Percentiles rank a stretch among this genome's conserved stretches.
Conservation (phyloP, 2,797 vertebrate species). For the Esox masquinongy region DNA sequence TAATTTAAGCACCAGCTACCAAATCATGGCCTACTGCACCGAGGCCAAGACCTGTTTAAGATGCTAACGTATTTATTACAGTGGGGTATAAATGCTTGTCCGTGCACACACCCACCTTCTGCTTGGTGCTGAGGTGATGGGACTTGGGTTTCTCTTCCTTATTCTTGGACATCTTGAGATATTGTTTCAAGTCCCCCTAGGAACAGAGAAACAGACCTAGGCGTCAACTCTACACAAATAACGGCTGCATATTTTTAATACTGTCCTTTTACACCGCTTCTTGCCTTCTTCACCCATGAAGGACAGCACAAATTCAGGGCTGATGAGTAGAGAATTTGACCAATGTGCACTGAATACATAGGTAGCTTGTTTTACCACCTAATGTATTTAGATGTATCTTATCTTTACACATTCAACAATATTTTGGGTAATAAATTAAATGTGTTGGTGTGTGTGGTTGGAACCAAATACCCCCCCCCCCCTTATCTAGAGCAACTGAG, state of each 20-base stretch:
- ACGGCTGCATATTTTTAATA: neutral
- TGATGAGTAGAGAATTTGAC: too few relatives aligned
- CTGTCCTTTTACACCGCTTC: neutral
- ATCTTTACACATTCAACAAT: neutral
- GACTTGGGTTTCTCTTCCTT: constrained; percentile 85
- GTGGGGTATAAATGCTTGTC: neutral
- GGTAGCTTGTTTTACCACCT: neutral
- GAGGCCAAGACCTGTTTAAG: neutral
- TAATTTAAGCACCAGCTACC: neutral
- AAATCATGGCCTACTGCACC: neutral
- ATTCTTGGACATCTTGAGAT: constrained; percentile 82
- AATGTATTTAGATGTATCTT: neutral
- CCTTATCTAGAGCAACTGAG: too few relatives aligned
- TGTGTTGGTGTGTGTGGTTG: neutral
- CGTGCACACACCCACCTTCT: constrained; percentile 72
- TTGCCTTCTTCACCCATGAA: too few relatives aligned
- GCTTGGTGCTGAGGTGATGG: constrained; percentile 80
- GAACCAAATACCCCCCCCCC: too few relatives aligned
- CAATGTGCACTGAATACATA: neutral
- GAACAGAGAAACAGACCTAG: neutral
- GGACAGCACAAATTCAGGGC: too few relatives aligned
- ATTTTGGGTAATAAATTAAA: neutral
- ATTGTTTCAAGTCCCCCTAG: constrained; percentile 87
- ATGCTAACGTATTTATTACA: neutral
- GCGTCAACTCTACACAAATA: neutral